Base-by-base conservation (phyloP, 2,888 invertebrate genomes). In the Eumacrocentrus americanus region DNA sequence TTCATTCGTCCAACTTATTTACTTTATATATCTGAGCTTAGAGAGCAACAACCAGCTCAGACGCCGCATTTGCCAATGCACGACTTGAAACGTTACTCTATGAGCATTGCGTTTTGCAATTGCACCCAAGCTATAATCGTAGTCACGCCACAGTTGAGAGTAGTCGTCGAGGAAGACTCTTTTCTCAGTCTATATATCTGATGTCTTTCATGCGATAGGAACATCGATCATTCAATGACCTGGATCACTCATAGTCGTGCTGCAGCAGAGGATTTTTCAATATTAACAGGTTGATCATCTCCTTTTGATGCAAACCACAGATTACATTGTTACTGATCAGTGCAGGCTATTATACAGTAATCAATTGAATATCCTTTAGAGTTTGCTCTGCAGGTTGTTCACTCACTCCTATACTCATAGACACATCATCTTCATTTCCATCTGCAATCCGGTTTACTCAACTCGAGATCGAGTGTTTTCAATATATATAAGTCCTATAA, bases 1-100 rank as follows among this genome's bases (percentile, higher is more conserved):
- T 42, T 53, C 25, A 25, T 25, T 25, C 40, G 25, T 42, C 23
- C 12, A 12, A 23, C 25, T 23, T 47, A 29, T 23, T 20, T 23
- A 23, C 47, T n/a, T 12, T 47, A 47, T 14, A n/a, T 18, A 46
- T 9, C 9, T 46, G n/a, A 40, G 6, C n/a, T 16, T 20, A 20
- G 20, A 44, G 20, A 18, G 9, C 18, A 44, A 11, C 20, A 20
- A 20, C 44, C 18, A 11, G n/a, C n/a, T n/a, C n/a, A 29, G 29
- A 29, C 29, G 9, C 5, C 4, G 29, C 9, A 29, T 29, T 29
- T 29, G 5, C 9, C 29, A 29, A 29, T 29, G 44, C 20, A 18
- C 44, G 16, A 44, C n/a, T 20, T 44, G 16, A 44, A 44, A 20
- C 22, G 20, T 44, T 44, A 44, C n/a, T 20, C 44, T n/a, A n/a